Percentiles rank a stretch among this genome's conserved stretches.
Evolutionary conservation across 1,140 invertebrate species (phyloP).

Genomic region (Cheumatopsyche charites): DNA sequence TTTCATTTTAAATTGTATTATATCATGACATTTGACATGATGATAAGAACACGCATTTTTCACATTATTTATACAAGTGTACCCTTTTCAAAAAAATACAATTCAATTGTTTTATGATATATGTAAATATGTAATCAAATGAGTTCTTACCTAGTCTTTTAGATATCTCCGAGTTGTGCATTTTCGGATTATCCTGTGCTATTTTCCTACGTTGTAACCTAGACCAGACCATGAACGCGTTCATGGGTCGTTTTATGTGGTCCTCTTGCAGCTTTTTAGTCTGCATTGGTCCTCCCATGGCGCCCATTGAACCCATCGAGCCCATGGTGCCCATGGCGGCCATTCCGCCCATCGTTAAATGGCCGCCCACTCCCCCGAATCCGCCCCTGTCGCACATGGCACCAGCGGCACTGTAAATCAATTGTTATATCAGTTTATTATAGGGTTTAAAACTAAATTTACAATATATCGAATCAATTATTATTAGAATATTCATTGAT

Average conservation of each 20-base stretch:
- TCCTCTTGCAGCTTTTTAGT: slow-evolving; percentile 73
- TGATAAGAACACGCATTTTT: too few species aligned
- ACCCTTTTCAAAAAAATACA: too few species aligned
- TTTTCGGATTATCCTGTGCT: slow-evolving; percentile 96
- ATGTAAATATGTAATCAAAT: neutral
- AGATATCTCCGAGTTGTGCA: slow-evolving; percentile 98
- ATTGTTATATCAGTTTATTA: too few species aligned
- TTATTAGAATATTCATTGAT: too few species aligned
- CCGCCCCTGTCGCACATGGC: slow-evolving; percentile 57
- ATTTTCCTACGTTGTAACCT: slow-evolving; percentile 87
- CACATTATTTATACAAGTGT: too few species aligned
- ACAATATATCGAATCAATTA: too few species aligned
- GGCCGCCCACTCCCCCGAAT: slow-evolving; percentile 50
- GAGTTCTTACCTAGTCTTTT: slow-evolving; percentile 84
- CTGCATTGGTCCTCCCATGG: slow-evolving; percentile 54
- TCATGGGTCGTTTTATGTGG: slow-evolving; percentile 86
- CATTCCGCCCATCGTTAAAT: slow-evolving; percentile 36
- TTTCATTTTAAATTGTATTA: too few species aligned
- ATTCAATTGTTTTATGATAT: neutral
- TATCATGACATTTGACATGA: too few species aligned
- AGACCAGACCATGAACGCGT: slow-evolving; percentile 91
- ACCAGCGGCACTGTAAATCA: slow-evolving; percentile 59
- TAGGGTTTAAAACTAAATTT: too few species aligned
- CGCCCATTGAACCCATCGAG: slow-evolving; percentile 57
- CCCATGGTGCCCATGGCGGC: slow-evolving; percentile 58